A percentile compares a stretch with the other conserved stretches of the same genome.
Conservation (phyloP, 2,888 invertebrate genomes). For the Coecobrya sp. region DNA sequence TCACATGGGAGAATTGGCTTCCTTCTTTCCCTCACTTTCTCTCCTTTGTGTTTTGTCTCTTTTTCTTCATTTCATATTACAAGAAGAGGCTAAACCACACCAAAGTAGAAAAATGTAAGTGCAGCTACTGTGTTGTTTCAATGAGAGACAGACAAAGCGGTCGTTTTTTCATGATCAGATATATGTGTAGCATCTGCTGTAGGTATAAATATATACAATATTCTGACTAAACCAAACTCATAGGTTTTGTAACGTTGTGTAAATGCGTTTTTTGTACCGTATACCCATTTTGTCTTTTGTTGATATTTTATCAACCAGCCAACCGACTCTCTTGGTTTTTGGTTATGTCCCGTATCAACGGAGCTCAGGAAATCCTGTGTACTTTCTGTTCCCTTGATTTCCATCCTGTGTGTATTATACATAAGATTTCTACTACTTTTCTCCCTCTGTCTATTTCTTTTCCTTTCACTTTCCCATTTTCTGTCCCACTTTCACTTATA, state of each 20-base stretch:
- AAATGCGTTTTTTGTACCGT: background rate
- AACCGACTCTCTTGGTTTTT: slow-evolving; percentile 54
- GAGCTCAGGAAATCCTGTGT: slow-evolving; percentile 74
- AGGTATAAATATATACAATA: background rate
- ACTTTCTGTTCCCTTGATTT: slow-evolving; percentile 71
- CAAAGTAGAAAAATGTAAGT: slow-evolving; percentile 19
- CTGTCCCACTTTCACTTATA: slow-evolving; percentile 40
- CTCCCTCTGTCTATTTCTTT: background rate
- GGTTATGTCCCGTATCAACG: slow-evolving; percentile 71
- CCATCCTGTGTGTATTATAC: slow-evolving; percentile 63
- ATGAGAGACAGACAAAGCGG: background rate
- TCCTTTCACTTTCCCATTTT: slow-evolving; percentile 12
- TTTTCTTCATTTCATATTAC: slow-evolving; percentile 1
- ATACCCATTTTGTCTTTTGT: slow-evolving; percentile 25
- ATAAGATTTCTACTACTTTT: slow-evolving; percentile 39
- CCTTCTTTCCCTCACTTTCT: background rate
- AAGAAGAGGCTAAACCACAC: background rate
- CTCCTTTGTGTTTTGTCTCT: slow-evolving; percentile 38
- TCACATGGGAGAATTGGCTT: slow-evolving; percentile 77
- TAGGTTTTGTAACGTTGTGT: background rate
- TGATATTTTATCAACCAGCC: slow-evolving; percentile 32
- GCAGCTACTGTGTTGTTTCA: slow-evolving; percentile 24
- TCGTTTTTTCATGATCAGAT: background rate
- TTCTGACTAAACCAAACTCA: background rate
- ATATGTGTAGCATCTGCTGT: background rate